Conservation (phyloP, 2,888 invertebrate genomes). For the Slavum lentiscoides region DNA sequence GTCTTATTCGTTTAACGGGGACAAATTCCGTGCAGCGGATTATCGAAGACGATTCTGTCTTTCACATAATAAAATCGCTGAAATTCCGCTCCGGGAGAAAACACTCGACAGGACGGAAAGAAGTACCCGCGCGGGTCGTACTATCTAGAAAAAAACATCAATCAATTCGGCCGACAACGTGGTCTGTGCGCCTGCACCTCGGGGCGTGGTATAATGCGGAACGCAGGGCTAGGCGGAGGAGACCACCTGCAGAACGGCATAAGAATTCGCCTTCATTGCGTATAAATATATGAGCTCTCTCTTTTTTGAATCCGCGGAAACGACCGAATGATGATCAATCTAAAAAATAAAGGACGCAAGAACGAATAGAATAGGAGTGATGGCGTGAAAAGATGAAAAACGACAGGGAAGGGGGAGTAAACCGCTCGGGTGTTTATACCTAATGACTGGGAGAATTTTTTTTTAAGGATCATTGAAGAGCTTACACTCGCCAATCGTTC, state of each 20-base stretch:
- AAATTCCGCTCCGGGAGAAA: slow-evolving; percentile 16
- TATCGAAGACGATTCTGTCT: slow-evolving; percentile 15
- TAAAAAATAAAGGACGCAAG: background rate
- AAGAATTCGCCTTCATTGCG: slow-evolving; percentile 29
- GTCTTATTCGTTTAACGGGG: slow-evolving; percentile 33
- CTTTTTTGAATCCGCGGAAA: background rate
- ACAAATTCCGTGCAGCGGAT: slow-evolving; percentile 11
- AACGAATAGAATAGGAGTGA: no score
- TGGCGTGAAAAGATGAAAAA: background rate
- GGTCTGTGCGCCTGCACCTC: background rate
- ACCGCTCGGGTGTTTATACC: no score
- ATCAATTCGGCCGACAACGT: slow-evolving; percentile 34
- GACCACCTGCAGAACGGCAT: slow-evolving; percentile 42
- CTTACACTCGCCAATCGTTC: no score
- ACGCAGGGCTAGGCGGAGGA: no score
- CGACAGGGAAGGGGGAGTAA: background rate
- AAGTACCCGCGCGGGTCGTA: slow-evolving; percentile 2
- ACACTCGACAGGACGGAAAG: background rate
- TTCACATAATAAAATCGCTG: slow-evolving; percentile 44
- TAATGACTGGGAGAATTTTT: background rate
- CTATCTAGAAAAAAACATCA: slow-evolving; percentile 25
- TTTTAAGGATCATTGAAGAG: no score
- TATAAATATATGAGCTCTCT: background rate
- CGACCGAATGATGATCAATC: slow-evolving; percentile 43
- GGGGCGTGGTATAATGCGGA: no score